Percentiles rank a stretch among this genome's conserved stretches.
Conservation (phyloP, 2,888 invertebrate genomes). For the Eustalomyia histrio region DNA sequence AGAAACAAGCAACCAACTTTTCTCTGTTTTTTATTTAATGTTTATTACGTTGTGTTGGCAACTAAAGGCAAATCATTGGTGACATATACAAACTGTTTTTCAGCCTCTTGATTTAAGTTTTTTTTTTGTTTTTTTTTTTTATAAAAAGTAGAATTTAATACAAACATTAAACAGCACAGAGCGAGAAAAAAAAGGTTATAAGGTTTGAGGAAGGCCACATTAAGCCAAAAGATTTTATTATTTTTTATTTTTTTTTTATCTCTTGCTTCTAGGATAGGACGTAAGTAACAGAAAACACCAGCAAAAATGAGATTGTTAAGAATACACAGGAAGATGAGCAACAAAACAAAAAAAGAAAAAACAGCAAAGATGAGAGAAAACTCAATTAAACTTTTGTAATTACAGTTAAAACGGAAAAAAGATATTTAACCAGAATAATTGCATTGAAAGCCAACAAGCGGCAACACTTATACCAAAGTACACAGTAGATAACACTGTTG, state of each 20-base stretch:
- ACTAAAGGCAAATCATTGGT: slow-evolving; percentile 62
- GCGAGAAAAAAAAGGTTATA: background rate
- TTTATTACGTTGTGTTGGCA: slow-evolving; percentile 33
- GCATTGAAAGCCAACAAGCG: slow-evolving; percentile 77
- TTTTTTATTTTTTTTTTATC: slow-evolving; percentile 16
- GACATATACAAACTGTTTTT: slow-evolving; percentile 66
- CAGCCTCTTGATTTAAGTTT: slow-evolving; percentile 59
- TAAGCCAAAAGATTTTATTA: slow-evolving; percentile 40
- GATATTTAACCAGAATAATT: slow-evolving; percentile 79
- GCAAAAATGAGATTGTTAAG: slow-evolving; percentile 28
- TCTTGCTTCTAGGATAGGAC: slow-evolving; percentile 33
- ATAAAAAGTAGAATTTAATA: slow-evolving; percentile 50
- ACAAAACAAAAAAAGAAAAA: slow-evolving; percentile 47
- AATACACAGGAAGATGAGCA: slow-evolving; percentile 48
- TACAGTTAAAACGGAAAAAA: slow-evolving; percentile 78
- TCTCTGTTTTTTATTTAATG: background rate
- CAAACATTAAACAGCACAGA: slow-evolving; percentile 46
- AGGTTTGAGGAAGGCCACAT: slow-evolving; percentile 42
- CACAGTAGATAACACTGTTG: slow-evolving; percentile 53
- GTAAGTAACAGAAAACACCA: slow-evolving; percentile 31
- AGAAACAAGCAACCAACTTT: slow-evolving; percentile 18
- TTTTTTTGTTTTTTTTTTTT: too few species aligned
- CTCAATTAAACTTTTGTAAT: slow-evolving; percentile 80
- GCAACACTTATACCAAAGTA: slow-evolving; percentile 61
- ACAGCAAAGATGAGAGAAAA: slow-evolving; percentile 72